Evolutionary conservation across 2,888 invertebrate genomes (phyloP).

Genomic region (Nasonovia ribisnigri): DNA sequence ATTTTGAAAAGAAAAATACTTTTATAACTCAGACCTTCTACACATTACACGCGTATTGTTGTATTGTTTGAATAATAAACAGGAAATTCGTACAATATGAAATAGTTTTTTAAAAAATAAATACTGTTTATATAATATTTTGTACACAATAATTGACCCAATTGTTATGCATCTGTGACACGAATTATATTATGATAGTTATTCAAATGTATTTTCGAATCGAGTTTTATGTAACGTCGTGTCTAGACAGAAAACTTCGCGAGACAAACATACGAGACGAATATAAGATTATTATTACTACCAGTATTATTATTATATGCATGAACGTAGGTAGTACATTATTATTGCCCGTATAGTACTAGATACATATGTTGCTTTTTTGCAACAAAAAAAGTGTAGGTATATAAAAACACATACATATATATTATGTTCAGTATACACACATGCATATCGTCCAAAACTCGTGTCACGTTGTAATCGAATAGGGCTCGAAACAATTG

Average conservation of each 20-base stretch:
- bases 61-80: background rate
- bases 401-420: background rate
- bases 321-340: background rate
- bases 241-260: too few relatives aligned
- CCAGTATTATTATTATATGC: background rate
- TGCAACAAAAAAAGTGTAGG: background rate
- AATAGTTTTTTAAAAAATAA: background rate
- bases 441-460: background rate
- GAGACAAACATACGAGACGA: background rate
- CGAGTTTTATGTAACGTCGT: background rate
- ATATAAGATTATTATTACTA: constrained; percentile 1
- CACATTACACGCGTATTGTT: background rate
- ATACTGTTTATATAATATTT: background rate
- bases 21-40: background rate
- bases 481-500: background rate
- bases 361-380: background rate
- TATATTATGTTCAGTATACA: too few relatives aligned
- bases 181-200: background rate
- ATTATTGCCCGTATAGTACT: background rate
- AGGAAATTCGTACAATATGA: background rate
- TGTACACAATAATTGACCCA: background rate
- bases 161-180: background rate
- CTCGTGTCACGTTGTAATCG: background rate
- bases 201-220: background rate
- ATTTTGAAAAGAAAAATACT: background rate